Evolutionary conservation across 37 sponge, comb jelly and placozoan genomes (phyloP).

Genomic region (Spongilla lacustris): DNA sequence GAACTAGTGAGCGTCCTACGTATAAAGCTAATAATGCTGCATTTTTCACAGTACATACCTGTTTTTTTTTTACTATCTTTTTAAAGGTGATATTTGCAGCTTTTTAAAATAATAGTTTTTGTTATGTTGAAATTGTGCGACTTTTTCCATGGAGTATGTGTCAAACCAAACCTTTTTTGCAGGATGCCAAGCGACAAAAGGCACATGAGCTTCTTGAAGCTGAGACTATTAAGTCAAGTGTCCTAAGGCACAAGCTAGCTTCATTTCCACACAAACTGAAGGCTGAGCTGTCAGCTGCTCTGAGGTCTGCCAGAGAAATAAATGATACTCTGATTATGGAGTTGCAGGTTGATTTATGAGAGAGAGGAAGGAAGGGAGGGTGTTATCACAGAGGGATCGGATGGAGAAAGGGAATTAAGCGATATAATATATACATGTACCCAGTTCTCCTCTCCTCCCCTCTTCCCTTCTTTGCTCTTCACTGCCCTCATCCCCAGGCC

Average conservation of each 20-base stretch:
- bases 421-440: no score
- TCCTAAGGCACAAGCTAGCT: constrained; percentile 53
- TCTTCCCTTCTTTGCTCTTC: not conserved
- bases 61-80: no score
- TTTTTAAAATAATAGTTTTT: no score
- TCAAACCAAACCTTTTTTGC: no score
- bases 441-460: not conserved
- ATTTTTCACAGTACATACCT: no score
- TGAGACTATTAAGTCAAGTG: constrained; percentile 55
- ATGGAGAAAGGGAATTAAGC: not conserved
- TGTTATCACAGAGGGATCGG: no score
- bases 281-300: constrained; percentile 43
- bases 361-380: not conserved
- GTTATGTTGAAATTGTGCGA: no score
- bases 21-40: not conserved
- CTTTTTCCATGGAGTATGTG: no score
- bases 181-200: constrained; percentile 46
- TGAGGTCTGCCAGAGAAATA: constrained; percentile 47
- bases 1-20: constrained; percentile 38
- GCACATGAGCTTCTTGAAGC: constrained; percentile 61
- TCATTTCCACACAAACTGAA: constrained; percentile 39
- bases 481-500: not conserved
- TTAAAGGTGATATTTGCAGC: not conserved
- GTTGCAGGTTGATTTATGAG: constrained; percentile 28
- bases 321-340: constrained; percentile 37